These are phyloP conservation scores for Xerus inauris DNA, from an alignment of 2,113 vertebrate species.

Conservation along the genomic window DNA sequence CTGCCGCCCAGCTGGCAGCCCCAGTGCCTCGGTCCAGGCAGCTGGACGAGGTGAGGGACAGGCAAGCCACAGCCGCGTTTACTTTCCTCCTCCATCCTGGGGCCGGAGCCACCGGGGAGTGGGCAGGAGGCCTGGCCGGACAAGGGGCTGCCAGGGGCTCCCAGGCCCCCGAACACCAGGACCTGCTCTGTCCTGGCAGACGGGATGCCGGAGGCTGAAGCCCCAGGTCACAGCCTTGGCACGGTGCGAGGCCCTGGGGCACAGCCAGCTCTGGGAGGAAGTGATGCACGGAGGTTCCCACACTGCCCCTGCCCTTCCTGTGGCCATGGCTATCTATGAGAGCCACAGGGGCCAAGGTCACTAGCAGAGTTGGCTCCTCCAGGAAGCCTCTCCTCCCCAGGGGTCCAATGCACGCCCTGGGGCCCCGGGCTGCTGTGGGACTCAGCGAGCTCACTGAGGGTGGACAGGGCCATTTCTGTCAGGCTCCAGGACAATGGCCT, in stretches of 20 bases:
- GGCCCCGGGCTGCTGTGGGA: neutral
- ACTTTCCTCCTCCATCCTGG: constrained; percentile 78
- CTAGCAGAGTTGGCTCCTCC: neutral
- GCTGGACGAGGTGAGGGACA: constrained; percentile 69
- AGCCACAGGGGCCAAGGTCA: neutral
- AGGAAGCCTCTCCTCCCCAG: neutral
- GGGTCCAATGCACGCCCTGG: neutral
- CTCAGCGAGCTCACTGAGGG: neutral
- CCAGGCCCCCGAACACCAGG: constrained; percentile 7
- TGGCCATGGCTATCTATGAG: neutral
- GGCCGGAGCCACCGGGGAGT: constrained; percentile 72
- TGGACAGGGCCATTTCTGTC: neutral
- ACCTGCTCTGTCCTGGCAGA: neutral
- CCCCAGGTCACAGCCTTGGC: neutral
- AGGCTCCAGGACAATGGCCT: neutral
- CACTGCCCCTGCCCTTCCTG: neutral
- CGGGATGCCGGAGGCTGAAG: neutral
- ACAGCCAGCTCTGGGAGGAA: neutral
- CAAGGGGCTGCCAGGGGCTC: neutral
- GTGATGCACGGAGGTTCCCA: rapidly evolving
- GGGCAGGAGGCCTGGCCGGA: constrained; percentile 63
- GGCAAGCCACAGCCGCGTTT: constrained; percentile 70
- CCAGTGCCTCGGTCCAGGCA: constrained; percentile 19
- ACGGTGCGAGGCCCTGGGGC: neutral
- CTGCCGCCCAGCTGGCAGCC: constrained; percentile 74